Evolutionary conservation across 2,113 vertebrate species (phyloP).

Genomic region (Terrapene triunguis): DNA sequence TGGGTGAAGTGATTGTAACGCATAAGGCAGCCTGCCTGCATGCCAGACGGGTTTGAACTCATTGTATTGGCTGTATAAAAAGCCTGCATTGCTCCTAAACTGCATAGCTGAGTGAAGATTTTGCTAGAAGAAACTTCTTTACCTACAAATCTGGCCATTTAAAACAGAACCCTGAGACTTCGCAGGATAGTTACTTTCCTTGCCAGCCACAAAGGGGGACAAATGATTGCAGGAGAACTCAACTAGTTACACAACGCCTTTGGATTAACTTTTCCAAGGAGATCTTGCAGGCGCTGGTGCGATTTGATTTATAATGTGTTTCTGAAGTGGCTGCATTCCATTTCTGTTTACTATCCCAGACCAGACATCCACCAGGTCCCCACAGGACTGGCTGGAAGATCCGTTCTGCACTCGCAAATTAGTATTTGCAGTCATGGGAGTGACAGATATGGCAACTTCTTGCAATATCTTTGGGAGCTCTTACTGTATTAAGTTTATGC

Average conservation of each 20-base stretch:
- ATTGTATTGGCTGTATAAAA: conserved; percentile 35
- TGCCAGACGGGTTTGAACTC: conserved; percentile 64
- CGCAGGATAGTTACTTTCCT: conserved; percentile 48
- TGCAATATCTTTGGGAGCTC: neutral
- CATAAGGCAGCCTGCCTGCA: conserved; percentile 30
- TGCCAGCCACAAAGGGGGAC: conserved; percentile 63
- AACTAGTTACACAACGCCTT: conserved; percentile 61
- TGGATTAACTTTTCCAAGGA: conserved; percentile 53
- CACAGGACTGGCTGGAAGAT: conserved; percentile 53
- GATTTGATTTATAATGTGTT: conserved; percentile 66
- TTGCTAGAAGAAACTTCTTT: conserved; percentile 68
- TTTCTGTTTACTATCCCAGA: conserved; percentile 58
- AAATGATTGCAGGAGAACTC: conserved; percentile 62
- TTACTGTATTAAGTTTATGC: neutral
- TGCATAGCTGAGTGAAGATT: conserved; percentile 57
- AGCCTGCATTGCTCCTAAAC: conserved; percentile 47
- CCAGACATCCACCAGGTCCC: conserved; percentile 67
- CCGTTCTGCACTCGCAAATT: neutral
- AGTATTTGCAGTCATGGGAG: conserved; percentile 10
- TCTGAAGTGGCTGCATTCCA: conserved; percentile 65
- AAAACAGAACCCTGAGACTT: conserved; percentile 58
- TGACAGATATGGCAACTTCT: neutral
- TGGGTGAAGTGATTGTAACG: conserved; percentile 66
- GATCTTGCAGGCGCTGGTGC: conserved; percentile 68
- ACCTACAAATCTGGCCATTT: conserved; percentile 71